Percentiles rank a stretch among this genome's conserved stretches.
phyloP scores from a whole-genome alignment of 2,888 invertebrate genomes.

The Acrocera orbiculus region DNA sequence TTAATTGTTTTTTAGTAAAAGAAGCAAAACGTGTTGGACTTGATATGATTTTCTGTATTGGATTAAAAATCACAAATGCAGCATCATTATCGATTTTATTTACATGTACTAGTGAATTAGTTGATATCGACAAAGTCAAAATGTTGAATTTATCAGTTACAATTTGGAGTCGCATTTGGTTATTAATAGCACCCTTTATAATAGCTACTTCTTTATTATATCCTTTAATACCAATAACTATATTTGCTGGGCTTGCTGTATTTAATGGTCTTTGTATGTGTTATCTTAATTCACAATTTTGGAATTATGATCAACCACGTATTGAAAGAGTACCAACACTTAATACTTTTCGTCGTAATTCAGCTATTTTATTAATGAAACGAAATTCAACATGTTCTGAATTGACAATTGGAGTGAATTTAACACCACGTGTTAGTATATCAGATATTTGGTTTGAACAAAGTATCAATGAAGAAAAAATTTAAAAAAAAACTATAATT shows the following conservation, averaged over 20 bases:
- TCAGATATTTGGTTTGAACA: slow-evolving; percentile 7
- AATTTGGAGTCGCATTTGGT: slow-evolving; percentile 22
- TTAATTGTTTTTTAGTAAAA: slow-evolving; percentile 12
- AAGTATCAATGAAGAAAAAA: not conserved
- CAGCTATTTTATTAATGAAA: slow-evolving; percentile 18
- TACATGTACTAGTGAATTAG: slow-evolving; percentile 28
- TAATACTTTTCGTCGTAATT: slow-evolving; percentile 21
- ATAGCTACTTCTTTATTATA: slow-evolving; percentile 21
- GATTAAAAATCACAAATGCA: slow-evolving; percentile 26
- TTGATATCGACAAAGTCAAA: slow-evolving; percentile 19
- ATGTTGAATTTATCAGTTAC: slow-evolving; percentile 22
- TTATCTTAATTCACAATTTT: slow-evolving; percentile 22
- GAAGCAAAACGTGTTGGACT: slow-evolving; percentile 22
- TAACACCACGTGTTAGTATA: slow-evolving; percentile 4
- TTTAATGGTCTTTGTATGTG: slow-evolving; percentile 23
- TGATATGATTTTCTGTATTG: slow-evolving; percentile 25
- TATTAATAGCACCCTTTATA: slow-evolving; percentile 22
- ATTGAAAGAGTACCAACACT: slow-evolving; percentile 22
- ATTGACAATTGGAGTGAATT: slow-evolving; percentile 1
- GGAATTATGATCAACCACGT: slow-evolving; percentile 21
- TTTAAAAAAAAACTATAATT: not conserved
- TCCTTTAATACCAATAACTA: slow-evolving; percentile 22
- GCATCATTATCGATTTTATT: slow-evolving; percentile 26
- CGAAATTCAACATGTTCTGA: slow-evolving; percentile 15
- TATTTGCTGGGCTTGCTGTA: slow-evolving; percentile 23